A percentile compares a stretch with the other conserved stretches of the same genome.
Evolutionary conservation across 2,797 vertebrate species (phyloP).

Genomic region (Hydrophis major): DNA sequence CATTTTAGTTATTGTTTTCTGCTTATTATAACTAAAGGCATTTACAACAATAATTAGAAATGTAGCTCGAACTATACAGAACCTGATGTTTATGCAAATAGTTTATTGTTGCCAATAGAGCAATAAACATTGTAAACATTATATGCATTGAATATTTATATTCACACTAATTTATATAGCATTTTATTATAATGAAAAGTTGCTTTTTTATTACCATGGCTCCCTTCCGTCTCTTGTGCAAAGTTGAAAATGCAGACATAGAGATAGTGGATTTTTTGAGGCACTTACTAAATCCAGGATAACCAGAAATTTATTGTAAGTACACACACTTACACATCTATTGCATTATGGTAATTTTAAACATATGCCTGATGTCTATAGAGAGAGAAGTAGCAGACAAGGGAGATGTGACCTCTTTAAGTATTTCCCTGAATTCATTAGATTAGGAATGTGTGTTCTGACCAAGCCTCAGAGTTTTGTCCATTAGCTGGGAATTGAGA

Average conservation of each 20-base stretch:
- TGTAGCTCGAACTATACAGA: neutral
- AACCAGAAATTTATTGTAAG: neutral
- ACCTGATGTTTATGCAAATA: slow-evolving; percentile 11
- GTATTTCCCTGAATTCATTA: neutral
- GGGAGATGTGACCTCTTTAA: neutral
- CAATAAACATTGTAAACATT: slow-evolving; percentile 6
- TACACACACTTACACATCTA: neutral
- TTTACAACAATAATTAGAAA: neutral
- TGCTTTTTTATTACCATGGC: neutral
- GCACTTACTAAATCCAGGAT: neutral
- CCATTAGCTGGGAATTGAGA: neutral
- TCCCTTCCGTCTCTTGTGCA: neutral
- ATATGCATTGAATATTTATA: neutral
- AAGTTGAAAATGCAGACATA: neutral
- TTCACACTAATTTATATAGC: neutral
- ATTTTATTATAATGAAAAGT: neutral
- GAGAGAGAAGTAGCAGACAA: neutral
- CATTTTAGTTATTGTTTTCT: slow-evolving; percentile 32
- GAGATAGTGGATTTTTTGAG: neutral
- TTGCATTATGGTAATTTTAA: neutral
- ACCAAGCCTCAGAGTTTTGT: neutral
- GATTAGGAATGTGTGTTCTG: neutral
- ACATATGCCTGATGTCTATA: neutral
- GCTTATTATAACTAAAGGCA: slow-evolving; percentile 15
- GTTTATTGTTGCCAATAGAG: neutral